A percentile compares a stretch with the other conserved stretches of the same genome.
Conservation (phyloP, 2,888 invertebrate species). For the Azorinus chamasolen region DNA sequence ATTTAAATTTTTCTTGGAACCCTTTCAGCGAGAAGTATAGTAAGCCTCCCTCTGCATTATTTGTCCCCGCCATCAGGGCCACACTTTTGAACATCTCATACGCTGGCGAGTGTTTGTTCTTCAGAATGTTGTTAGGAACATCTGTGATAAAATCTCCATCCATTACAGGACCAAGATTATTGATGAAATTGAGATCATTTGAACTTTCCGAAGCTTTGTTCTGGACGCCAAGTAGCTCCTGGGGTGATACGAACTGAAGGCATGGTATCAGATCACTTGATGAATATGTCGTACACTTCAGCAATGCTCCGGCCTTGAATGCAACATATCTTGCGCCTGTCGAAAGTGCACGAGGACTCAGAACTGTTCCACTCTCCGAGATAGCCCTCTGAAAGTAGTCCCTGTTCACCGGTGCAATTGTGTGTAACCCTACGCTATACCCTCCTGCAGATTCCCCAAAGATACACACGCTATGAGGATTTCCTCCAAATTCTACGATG, state of each 20-base stretch:
- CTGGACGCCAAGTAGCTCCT: slow-evolving; percentile 36
- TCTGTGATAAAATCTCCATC: slow-evolving; percentile 57
- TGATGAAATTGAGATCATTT: slow-evolving; percentile 25
- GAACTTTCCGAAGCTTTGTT: slow-evolving; percentile 1
- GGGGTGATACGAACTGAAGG: slow-evolving; percentile 32
- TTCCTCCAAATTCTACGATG: slow-evolving; percentile 71
- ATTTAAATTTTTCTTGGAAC: slow-evolving; percentile 40
- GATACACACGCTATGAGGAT: slow-evolving; percentile 62
- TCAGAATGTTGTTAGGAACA: slow-evolving; percentile 41
- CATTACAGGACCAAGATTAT: slow-evolving; percentile 52
- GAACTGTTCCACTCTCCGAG: slow-evolving; percentile 88
- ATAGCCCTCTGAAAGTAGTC: slow-evolving; percentile 70
- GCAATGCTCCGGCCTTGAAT: slow-evolving; percentile 33
- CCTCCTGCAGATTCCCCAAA: slow-evolving; percentile 76
- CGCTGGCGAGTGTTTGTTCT: slow-evolving; percentile 22
- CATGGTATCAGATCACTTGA: slow-evolving; percentile 28
- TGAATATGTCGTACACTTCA: slow-evolving; percentile 37
- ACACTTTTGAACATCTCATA: slow-evolving; percentile 58
- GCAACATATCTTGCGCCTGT: slow-evolving; percentile 38
- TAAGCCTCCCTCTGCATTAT: slow-evolving; percentile 67
- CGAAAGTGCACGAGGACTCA: slow-evolving; percentile 89
- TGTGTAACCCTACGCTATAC: slow-evolving; percentile 63
- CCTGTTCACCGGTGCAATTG: slow-evolving; percentile 57
- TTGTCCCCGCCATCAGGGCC: slow-evolving; percentile 65
- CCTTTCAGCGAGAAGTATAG: slow-evolving; percentile 50